A percentile compares a stretch with the other conserved stretches of the same genome.
These are phyloP conservation scores for Daboia siamensis DNA, from an alignment of 2,113 vertebrate species.

Conservation along the genomic window DNA sequence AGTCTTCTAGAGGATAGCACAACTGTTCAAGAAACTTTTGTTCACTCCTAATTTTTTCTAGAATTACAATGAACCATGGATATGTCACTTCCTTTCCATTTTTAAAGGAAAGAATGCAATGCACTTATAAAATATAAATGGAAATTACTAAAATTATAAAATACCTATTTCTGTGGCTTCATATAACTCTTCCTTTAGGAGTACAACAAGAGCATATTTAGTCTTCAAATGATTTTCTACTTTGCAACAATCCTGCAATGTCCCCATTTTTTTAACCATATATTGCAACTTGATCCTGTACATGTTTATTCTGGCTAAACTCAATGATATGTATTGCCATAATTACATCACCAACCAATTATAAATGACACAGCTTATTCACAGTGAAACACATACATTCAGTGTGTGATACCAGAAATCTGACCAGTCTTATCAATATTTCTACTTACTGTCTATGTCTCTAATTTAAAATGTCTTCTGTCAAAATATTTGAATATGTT, in stretches of 20 bases:
- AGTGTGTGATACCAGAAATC: not conserved
- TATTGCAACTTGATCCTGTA: not conserved
- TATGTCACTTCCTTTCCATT: not conserved
- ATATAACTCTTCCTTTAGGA: not conserved
- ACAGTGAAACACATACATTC: not conserved
- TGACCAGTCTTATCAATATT: not conserved
- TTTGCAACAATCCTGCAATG: not conserved
- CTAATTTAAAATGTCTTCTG: slow-evolving; percentile 37
- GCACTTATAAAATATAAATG: not conserved
- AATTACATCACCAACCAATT: too few relatives aligned
- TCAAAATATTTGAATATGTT: slow-evolving; percentile 44
- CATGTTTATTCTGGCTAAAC: not conserved
- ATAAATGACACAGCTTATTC: not conserved
- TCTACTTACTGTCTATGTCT: slow-evolving; percentile 45
- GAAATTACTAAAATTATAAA: not conserved
- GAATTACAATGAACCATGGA: not conserved
- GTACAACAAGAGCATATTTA: not conserved
- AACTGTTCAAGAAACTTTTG: not conserved
- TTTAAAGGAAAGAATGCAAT: not conserved
- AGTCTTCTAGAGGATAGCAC: not conserved
- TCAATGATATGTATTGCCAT: not conserved
- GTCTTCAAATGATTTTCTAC: not conserved
- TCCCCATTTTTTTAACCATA: not conserved
- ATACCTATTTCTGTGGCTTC: not conserved
- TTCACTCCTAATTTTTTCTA: not conserved